Percentiles rank a stretch among this genome's conserved stretches.
phyloP scores from a whole-genome alignment of 2,888 invertebrate species.

The Trisateles emortualis region DNA sequence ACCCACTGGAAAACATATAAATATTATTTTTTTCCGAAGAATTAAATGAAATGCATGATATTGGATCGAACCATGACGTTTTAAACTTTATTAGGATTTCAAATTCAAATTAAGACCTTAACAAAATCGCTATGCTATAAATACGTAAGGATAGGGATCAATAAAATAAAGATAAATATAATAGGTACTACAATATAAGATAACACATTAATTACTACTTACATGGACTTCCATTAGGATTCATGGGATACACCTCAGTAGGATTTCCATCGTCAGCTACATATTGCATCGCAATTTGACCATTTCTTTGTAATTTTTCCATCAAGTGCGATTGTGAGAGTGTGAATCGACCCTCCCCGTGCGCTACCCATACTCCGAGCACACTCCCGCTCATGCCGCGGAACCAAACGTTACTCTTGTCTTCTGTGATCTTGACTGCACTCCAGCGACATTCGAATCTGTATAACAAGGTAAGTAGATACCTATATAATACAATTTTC shows the following conservation, averaged over 20 bases:
- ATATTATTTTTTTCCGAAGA: background rate
- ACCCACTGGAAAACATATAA: conserved; percentile 84
- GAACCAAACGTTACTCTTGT: conserved; percentile 93
- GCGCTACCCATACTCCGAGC: conserved; percentile 98
- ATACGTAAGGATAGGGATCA: no score
- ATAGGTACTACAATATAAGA: no score
- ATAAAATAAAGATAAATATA: no score
- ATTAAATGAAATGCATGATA: no score
- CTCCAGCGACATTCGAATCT: conserved; percentile 91
- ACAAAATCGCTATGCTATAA: no score
- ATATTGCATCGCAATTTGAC: conserved; percentile 93
- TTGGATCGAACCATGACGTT: no score
- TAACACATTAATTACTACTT: conserved; percentile 40
- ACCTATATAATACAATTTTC: no score
- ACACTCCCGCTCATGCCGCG: conserved; percentile 94
- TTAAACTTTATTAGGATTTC: no score
- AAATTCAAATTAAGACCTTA: no score
- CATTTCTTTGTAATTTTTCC: conserved; percentile 78
- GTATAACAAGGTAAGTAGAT: no score
- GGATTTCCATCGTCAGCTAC: conserved; percentile 92
- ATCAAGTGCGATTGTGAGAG: conserved; percentile 84
- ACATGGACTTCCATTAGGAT: conserved; percentile 96
- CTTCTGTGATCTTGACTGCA: conserved; percentile 90
- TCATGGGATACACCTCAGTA: conserved; percentile 95
- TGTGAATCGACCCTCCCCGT: conserved; percentile 96